Percentiles rank a stretch among this genome's conserved stretches.
Evolutionary conservation across 2,113 vertebrate species (phyloP).

Genomic region (Heterocephalus glaber): DNA sequence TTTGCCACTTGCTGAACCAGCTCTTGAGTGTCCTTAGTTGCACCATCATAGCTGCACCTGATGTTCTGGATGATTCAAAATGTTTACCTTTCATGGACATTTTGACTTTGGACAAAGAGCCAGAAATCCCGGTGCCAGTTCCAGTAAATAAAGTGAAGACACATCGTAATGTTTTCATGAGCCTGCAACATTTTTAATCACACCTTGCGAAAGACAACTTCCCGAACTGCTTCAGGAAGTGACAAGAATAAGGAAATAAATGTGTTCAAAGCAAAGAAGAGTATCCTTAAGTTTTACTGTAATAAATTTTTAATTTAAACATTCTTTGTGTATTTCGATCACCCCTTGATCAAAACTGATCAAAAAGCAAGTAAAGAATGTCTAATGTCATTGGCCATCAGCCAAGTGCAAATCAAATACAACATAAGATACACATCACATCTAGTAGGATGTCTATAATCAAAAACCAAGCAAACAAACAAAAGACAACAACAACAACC

Average conservation of each 20-base stretch:
- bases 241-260: not conserved
- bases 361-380: not conserved
- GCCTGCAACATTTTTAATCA: not conserved
- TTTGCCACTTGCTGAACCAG: not conserved
- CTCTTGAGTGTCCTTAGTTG: not conserved
- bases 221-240: not conserved
- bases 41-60: not conserved
- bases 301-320: not conserved
- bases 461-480: not conserved
- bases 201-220: not conserved
- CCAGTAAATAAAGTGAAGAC: not conserved
- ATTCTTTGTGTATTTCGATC: not conserved
- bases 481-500: no score
- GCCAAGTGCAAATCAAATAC: slow-evolving; percentile 32
- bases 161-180: not conserved
- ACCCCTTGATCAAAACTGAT: not conserved
- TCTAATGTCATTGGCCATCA: not conserved
- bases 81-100: not conserved
- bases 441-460: not conserved
- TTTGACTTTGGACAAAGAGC: not conserved
- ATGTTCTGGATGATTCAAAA: not conserved
- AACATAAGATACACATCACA: not conserved
- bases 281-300: not conserved
- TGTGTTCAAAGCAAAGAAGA: not conserved
- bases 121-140: not conserved